phyloP scores from a whole-genome alignment of 1,140 invertebrate genomes.

The Leguminivora glycinivorella region DNA sequence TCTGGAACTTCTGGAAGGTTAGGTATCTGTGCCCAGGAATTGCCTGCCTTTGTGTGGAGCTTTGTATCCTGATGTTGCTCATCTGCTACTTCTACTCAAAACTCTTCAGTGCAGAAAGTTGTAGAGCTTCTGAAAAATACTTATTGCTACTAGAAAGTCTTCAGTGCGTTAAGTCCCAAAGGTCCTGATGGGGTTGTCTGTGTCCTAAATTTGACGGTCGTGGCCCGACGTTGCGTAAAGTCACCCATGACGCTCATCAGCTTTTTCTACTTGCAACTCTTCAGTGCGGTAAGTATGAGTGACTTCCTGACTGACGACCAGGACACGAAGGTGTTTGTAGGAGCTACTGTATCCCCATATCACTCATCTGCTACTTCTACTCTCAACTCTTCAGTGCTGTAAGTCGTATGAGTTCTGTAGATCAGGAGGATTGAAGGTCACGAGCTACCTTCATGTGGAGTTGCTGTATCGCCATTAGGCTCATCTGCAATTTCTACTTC shows the following conservation, averaged over 20 bases:
- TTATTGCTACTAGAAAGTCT: too few relatives aligned
- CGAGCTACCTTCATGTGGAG: constrained; percentile 84
- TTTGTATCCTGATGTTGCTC: constrained; percentile 83
- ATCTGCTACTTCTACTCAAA: constrained; percentile 86
- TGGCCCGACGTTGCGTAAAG: too few relatives aligned
- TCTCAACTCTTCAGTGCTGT: constrained; percentile 84
- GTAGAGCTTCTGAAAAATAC: not conserved
- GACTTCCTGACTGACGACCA: constrained; percentile 86
- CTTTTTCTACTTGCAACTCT: too few relatives aligned
- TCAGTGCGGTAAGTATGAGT: too few relatives aligned
- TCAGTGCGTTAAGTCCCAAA: too few relatives aligned
- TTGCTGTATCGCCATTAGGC: constrained; percentile 83
- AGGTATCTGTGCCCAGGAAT: constrained; percentile 79
- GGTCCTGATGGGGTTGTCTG: too few relatives aligned
- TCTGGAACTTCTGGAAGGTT: not conserved
- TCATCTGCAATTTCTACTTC: constrained; percentile 86
- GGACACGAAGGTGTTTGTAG: constrained; percentile 84
- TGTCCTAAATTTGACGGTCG: too few relatives aligned
- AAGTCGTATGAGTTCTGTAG: constrained; percentile 45
- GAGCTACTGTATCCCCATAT: constrained; percentile 85
- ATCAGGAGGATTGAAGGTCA: constrained; percentile 84
- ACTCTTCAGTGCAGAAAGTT: constrained; percentile 82
- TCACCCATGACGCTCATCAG: too few relatives aligned
- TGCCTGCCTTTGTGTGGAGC: constrained; percentile 84
- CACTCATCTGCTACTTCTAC: constrained; percentile 85